phyloP scores from a whole-genome alignment of 2,797 vertebrate genomes.

The Enteromius thamalakanensis region DNA sequence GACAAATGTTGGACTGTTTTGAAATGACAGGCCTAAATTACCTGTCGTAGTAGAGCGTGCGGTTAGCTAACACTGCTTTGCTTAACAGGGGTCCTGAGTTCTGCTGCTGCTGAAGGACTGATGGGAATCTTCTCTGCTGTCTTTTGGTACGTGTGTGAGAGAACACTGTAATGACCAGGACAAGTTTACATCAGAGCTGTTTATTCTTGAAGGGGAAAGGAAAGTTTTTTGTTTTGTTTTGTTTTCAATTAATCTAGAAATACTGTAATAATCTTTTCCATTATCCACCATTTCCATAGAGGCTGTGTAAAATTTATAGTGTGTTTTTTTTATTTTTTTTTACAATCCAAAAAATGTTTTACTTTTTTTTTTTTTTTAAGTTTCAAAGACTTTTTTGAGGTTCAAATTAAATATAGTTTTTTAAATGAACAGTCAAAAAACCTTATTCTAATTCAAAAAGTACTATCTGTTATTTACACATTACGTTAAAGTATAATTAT shows the following conservation, averaged over 20 bases:
- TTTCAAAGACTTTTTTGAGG: neutral
- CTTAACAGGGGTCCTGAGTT: slow-evolving; percentile 63
- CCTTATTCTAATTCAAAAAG: neutral
- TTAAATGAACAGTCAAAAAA: neutral
- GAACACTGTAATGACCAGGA: neutral
- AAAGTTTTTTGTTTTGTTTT: neutral
- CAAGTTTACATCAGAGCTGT: neutral
- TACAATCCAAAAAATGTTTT: neutral
- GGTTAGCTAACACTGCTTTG: slow-evolving; percentile 54
- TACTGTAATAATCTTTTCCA: neutral
- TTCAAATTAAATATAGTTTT: neutral
- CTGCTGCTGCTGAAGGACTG: slow-evolving; percentile 56
- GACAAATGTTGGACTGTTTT: slow-evolving; percentile 75
- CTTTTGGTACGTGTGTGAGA: neutral
- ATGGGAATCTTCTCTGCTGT: slow-evolving; percentile 61
- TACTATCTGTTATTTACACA: neutral
- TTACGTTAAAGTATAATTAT: neutral
- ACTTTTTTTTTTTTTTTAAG: neutral
- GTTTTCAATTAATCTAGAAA: neutral
- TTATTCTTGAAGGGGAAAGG: too few relatives aligned
- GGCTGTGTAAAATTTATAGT: neutral
- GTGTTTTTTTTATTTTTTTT: neutral
- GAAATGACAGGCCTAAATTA: slow-evolving; percentile 78
- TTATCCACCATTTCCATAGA: neutral
- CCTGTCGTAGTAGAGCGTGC: slow-evolving; percentile 62